phyloP scores from a whole-genome alignment of 2,797 vertebrate genomes.

The Typhlichthys subterraneus region DNA sequence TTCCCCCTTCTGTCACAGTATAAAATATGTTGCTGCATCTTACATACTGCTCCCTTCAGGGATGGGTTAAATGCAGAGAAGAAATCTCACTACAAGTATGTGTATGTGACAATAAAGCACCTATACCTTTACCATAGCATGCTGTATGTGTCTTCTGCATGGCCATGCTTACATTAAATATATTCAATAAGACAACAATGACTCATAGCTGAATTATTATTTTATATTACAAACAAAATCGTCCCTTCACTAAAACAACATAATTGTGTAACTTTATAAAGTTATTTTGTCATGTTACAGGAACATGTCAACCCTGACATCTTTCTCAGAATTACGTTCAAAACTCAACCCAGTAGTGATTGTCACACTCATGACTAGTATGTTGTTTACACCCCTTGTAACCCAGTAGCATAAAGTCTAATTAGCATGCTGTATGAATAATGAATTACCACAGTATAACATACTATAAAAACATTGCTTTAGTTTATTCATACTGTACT shows the following conservation, averaged over 20 bases:
- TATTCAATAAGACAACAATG: no score
- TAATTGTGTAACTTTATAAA: not conserved
- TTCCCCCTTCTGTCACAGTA: no score
- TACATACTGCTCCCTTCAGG: no score
- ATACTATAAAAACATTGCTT: slow-evolving; percentile 50
- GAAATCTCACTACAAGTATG: no score
- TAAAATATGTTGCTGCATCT: no score
- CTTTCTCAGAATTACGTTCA: slow-evolving; percentile 18
- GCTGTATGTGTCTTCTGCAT: no score
- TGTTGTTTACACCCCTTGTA: slow-evolving; percentile 22
- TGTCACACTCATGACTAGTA: slow-evolving; percentile 33
- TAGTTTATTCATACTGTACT: slow-evolving; percentile 30
- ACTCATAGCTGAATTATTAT: no score
- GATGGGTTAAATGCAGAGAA: no score
- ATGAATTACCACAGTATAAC: slow-evolving; percentile 59
- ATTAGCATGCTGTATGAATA: slow-evolving; percentile 66
- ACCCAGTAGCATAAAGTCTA: slow-evolving; percentile 45
- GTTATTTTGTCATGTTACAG: not conserved
- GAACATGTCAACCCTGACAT: not conserved
- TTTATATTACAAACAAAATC: not conserved
- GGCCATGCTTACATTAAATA: no score
- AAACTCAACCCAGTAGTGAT: slow-evolving; percentile 15
- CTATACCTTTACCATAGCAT: no score
- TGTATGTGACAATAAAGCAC: no score
- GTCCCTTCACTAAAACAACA: not conserved